phyloP scores from a whole-genome alignment of 2,888 invertebrate genomes.

The Malthinus flaveolus region DNA sequence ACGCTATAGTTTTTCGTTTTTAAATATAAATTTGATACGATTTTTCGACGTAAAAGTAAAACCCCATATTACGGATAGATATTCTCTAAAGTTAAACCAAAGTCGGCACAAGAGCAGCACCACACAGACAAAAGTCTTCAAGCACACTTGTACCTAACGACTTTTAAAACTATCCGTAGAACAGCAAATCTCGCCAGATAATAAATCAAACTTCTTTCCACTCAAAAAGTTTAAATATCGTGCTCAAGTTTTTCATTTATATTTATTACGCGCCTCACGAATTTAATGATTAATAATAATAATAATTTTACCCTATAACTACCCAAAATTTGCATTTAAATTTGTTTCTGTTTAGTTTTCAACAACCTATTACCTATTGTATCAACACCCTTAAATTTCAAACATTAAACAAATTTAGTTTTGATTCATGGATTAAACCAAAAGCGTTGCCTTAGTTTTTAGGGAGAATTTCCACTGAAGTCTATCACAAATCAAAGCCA shows the following conservation, averaged over 20 bases:
- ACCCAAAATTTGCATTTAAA: conserved; percentile 1
- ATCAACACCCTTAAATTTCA: too few species aligned
- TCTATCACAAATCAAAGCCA: too few species aligned
- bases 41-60: too few species aligned
- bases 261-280: conserved; percentile 9
- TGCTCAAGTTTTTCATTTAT: conserved; percentile 17
- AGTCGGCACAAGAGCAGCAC: conserved; percentile 35
- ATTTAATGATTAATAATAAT: conserved; percentile 5
- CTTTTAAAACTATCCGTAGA: conserved; percentile 47
- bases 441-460: too few species aligned
- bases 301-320: not conserved
- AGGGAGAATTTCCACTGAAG: too few species aligned
- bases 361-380: too few species aligned
- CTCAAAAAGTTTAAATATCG: conserved; percentile 19
- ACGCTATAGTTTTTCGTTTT: not conserved
- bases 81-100: conserved; percentile 29
- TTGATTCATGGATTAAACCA: too few species aligned
- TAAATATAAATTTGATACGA: too few species aligned
- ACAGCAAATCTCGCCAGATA: conserved; percentile 35
- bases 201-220: conserved; percentile 25
- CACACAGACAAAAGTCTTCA: conserved; percentile 36
- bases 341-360: conserved; percentile 4
- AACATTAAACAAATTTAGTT: too few species aligned
- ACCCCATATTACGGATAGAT: not conserved
- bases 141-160: conserved; percentile 47